Base-by-base conservation (phyloP, 2,888 invertebrate species). In the Alentia gelatinosa region DNA sequence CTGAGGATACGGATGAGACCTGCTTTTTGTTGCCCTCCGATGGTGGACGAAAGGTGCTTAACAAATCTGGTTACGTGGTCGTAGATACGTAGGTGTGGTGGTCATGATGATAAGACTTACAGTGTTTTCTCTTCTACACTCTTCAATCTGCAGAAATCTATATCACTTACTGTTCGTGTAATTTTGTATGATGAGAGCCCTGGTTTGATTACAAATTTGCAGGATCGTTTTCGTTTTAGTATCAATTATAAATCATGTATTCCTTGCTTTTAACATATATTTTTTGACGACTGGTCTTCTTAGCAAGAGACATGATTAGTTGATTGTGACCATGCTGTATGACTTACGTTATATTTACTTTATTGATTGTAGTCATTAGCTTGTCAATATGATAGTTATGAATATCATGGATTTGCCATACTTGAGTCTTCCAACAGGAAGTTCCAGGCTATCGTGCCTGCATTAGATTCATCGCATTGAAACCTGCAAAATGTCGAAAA, bases 41-140 rank as follows among this genome's bases (percentile, higher is more conserved):
- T 50, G 86, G 86, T 50, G 86, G 86, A 7, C 86, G 47, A 9
- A 86, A 42, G 86, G 86, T 86, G 86, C 86, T 86, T 42, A 86
- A 86, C 35, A 86, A 86, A 47, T 86, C 86, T 30, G 86, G 86
- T 30, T 86, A 86, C 26, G 86, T 86, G 47, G 86, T 86, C 50
- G 47, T 86, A 9, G 50, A 50, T 47, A 86, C 86, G 47, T 86
- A 50, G 50, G 74, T n/a, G n/a, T 19, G 23, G n/a, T 9, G 12
- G n/a, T 4, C 56, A 56, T 56, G 19, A 3, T 56, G 19, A 1
- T n/a, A 3, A 56, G 56, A 56, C 56, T 56, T 56, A 56, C 56
- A 56, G 56, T 56, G 56, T 56, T 56, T 56, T 56, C 56, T 56
- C n/a, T 56, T 19, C 56, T n/a, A 3, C 5, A 56, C 56, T 56